phyloP scores from a whole-genome alignment of 2,888 invertebrate genomes.

The Diplazon laetatorius region DNA sequence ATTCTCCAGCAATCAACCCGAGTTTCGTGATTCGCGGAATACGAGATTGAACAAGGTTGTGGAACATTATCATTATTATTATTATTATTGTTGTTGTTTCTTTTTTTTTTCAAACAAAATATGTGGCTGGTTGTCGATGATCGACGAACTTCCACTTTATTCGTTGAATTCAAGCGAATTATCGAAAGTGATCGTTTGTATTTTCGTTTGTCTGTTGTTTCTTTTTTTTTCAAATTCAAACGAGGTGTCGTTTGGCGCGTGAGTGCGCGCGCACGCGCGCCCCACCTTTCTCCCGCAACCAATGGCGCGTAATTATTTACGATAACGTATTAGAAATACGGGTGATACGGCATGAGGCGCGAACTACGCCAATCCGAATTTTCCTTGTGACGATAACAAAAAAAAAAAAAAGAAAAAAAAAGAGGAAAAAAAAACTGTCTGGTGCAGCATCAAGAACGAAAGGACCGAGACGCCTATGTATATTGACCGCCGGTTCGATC shows the following conservation, averaged over 20 bases:
- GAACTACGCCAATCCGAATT: constrained; percentile 41
- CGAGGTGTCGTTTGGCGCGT: too few relatives aligned
- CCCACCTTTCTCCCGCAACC: constrained; percentile 56
- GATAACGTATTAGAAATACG: constrained; percentile 40
- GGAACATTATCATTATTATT: neutral
- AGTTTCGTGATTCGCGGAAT: constrained; percentile 48
- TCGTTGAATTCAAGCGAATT: too few relatives aligned
- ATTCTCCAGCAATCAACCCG: constrained; percentile 30
- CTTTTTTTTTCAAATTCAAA: too few relatives aligned
- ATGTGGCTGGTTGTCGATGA: neutral
- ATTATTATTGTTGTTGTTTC: constrained; percentile 14
- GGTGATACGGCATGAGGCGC: constrained; percentile 42
- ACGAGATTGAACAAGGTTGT: constrained; percentile 34
- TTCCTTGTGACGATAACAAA: constrained; percentile 38
- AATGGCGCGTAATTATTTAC: constrained; percentile 56
- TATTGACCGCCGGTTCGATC: constrained; percentile 45
- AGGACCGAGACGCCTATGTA: constrained; percentile 33
- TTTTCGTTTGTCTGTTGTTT: too few relatives aligned
- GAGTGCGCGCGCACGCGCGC: too few relatives aligned
- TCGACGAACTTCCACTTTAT: too few relatives aligned
- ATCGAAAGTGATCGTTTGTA: too few relatives aligned
- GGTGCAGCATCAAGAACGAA: constrained; percentile 51
- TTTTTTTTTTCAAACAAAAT: constrained; percentile 8
- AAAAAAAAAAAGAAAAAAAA: constrained; percentile 15
- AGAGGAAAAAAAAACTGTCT: constrained; percentile 22